Base-by-base conservation (phyloP, 1,140 invertebrate species). In the Listronotus bonariensis region DNA sequence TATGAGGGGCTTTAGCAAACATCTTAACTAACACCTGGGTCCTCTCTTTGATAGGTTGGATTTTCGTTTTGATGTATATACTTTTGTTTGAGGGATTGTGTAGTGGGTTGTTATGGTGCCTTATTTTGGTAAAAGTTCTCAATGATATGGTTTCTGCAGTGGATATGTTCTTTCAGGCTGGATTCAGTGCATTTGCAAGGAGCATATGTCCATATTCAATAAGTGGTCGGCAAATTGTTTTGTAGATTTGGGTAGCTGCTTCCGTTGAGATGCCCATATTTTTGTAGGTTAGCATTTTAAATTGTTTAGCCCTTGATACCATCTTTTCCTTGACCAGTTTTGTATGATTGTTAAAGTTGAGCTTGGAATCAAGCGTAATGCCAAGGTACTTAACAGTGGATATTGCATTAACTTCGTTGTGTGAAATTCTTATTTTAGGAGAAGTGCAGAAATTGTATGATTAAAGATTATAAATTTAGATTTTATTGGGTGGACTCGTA, bases 241-340 rank as follows among this genome's bases (percentile, higher is more conserved):
- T 52, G 26, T 52, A 52, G 12, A 52, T 52, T 52, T 10, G 20
- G 8, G 49, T 52, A 12, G 49, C 31, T 32, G 15, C 10, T 32
- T 52, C n/a, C 15, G n/a, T 12, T 32, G 26, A 1, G 17, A 52
- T 32, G 11, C 49, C 49, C 32, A 6, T 32, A 26, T 52, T 18
- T 52, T 31, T 34, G 49, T 52, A n/a, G n/a, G 49, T 52, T 32
- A 26, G 4, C 18, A 6, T 31, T 32, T 20, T 32, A 34, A 52
- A 32, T 6, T 52, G 49, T 52, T 52, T 34, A 5, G 31, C 32
- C 5, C 9, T 52, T 52, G 11, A n/a, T 2, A n/a, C 32, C 12
- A 26, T 26, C n/a, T 52, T 32, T 31, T 12, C n/a, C 11, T 4
- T 26, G 1, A 52, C 32, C 8, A 31, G 10, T 26, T 34, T 18